Conservation (phyloP, 2,113 vertebrate species). For the Laticauda laticaudata region DNA sequence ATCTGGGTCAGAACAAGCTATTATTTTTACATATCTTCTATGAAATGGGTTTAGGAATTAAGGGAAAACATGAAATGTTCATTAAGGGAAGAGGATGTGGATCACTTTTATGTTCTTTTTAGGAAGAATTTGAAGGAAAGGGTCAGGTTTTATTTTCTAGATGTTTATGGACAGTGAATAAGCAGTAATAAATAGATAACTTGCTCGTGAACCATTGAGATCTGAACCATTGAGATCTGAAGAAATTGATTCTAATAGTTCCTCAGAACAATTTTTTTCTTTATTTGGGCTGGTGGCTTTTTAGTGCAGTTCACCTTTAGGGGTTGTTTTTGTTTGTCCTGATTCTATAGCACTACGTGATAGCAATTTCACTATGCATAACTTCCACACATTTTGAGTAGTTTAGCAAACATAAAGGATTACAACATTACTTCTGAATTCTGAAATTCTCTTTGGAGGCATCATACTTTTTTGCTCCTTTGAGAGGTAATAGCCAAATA, state of each 20-base stretch:
- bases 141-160: background rate
- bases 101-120: background rate
- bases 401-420: constrained; percentile 1
- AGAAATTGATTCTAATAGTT: background rate
- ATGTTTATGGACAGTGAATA: background rate
- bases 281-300: background rate
- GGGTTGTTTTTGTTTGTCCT: constrained; percentile 6
- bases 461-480: constrained; percentile 10
- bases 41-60: background rate
- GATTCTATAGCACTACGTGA: constrained; percentile 35
- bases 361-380: constrained; percentile 20
- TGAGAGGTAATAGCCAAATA: constrained; percentile 9
- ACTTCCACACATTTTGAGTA: constrained; percentile 27
- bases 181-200: constrained; percentile 18
- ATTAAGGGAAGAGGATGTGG: background rate
- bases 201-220: constrained; percentile 9
- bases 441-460: constrained; percentile 13
- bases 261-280: background rate
- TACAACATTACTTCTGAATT: constrained; percentile 14
- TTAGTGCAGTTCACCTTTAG: constrained; percentile 4
- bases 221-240: background rate
- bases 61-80: background rate
- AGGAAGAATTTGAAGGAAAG: background rate
- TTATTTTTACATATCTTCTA: background rate
- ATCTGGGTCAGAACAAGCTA: background rate